phyloP scores from a whole-genome alignment of 53 echinoderm and acorn worm genomes.

The Patiria pectinifera region DNA sequence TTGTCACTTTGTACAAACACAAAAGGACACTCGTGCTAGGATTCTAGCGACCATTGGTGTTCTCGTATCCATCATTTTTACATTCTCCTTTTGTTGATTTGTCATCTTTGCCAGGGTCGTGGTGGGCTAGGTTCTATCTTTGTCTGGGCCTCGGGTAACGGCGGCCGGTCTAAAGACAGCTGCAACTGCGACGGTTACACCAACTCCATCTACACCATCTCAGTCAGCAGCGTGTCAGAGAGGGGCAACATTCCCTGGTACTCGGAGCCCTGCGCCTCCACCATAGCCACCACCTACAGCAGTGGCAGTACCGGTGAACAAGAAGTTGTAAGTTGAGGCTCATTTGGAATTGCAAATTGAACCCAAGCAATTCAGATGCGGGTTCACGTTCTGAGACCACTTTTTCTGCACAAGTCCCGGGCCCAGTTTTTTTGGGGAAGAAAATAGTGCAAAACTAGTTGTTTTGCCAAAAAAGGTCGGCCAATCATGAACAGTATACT shows the following conservation, averaged over 20 bases:
- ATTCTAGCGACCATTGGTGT: too few species aligned
- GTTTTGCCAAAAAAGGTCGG: too few species aligned
- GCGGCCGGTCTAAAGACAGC: constrained; percentile 83
- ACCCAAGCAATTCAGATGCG: too few species aligned
- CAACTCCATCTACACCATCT: constrained; percentile 88
- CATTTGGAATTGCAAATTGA: background rate
- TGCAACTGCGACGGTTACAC: constrained; percentile 93
- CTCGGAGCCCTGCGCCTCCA: constrained; percentile 81
- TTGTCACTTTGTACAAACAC: too few species aligned
- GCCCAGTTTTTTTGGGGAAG: too few species aligned
- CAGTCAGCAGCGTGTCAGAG: constrained; percentile 85
- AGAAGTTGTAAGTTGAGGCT: constrained; percentile 74
- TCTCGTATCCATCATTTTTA: background rate
- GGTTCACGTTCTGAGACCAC: too few species aligned
- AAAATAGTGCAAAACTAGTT: too few species aligned
- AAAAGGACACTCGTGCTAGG: too few species aligned
- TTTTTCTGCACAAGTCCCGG: too few species aligned
- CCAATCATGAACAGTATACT: too few species aligned
- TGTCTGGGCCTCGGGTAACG: constrained; percentile 93
- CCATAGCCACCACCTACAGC: constrained; percentile 86
- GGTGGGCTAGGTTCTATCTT: constrained; percentile 85
- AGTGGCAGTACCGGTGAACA: constrained; percentile 75
- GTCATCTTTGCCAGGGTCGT: constrained; percentile 66
- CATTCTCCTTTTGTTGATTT: background rate
- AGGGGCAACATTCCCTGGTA: constrained; percentile 80